A percentile compares a stretch with the other conserved stretches of the same genome.
phyloP scores from a whole-genome alignment of 1,140 invertebrate genomes.

The Lasioglossum baleicum region DNA sequence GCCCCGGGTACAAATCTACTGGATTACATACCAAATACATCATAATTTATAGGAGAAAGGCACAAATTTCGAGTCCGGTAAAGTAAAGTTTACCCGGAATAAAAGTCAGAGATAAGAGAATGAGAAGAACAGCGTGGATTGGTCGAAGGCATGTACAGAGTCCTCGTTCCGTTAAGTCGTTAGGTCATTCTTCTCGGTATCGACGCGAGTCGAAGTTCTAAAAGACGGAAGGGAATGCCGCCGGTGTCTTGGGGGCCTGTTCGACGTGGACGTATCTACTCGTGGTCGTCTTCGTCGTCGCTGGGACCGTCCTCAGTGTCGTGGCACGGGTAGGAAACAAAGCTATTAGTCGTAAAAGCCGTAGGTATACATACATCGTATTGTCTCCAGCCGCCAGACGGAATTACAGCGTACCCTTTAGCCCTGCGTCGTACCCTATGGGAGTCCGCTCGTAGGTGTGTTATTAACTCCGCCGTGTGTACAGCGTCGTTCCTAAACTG shows the following conservation, averaged over 20 bases:
- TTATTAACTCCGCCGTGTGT: conserved; percentile 46
- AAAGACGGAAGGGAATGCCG: conserved; percentile 13
- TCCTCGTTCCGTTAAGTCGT: neutral
- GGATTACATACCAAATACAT: no score
- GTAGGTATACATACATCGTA: conserved; percentile 63
- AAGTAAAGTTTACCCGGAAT: no score
- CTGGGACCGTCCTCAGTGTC: conserved; percentile 10
- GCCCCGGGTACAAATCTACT: no score
- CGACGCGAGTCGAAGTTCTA: neutral
- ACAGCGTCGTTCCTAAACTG: neutral
- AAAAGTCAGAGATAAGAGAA: no score
- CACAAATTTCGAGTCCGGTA: no score
- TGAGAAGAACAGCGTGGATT: no score
- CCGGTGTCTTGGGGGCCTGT: neutral
- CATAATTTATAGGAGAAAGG: no score
- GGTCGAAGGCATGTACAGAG: no score
- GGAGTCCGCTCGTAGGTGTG: conserved; percentile 41
- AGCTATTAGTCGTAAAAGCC: conserved; percentile 59
- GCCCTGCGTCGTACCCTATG: conserved; percentile 32
- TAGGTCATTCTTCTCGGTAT: neutral
- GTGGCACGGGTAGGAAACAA: conserved; percentile 42
- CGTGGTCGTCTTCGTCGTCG: neutral
- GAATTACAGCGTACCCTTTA: conserved; percentile 53
- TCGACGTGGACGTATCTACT: conserved; percentile 49
- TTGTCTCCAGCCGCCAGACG: conserved; percentile 58